A percentile compares a stretch with the other conserved stretches of the same genome.
phyloP scores from a whole-genome alignment of 2,888 invertebrate species.

The Argyra leucocephala region DNA sequence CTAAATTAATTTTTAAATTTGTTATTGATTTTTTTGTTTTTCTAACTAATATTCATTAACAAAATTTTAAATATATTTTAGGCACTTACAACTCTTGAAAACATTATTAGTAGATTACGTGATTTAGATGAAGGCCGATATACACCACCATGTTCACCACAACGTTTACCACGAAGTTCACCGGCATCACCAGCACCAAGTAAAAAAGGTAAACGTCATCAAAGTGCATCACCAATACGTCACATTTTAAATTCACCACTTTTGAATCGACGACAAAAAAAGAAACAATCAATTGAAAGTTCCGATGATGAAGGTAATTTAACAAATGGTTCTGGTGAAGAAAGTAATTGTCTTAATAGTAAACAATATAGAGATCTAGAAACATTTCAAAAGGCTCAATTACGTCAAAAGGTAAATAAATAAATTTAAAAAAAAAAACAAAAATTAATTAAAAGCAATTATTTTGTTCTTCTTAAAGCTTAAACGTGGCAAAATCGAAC shows the following conservation, averaged over 20 bases:
- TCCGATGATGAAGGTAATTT: constrained; percentile 67
- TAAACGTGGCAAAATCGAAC: constrained; percentile 58
- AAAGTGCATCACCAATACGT: constrained; percentile 70
- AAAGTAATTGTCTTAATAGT: constrained; percentile 45
- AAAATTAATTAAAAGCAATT: neutral
- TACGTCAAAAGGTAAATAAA: constrained; percentile 69
- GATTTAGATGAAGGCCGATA: constrained; percentile 47
- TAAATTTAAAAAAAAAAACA: neutral
- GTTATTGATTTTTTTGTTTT: too few relatives aligned
- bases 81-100: constrained; percentile 51
- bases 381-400: constrained; percentile 84
- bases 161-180: constrained; percentile 64
- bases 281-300: constrained; percentile 67
- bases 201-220: constrained; percentile 63
- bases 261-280: constrained; percentile 62
- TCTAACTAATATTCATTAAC: neutral
- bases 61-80: constrained; percentile 25
- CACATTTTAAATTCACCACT: constrained; percentile 78
- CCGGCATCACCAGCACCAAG: constrained; percentile 63
- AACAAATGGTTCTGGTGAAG: constrained; percentile 49
- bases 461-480: constrained; percentile 47
- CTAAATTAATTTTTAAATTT: too few relatives aligned
- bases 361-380: constrained; percentile 77
- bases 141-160: constrained; percentile 45
- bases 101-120: constrained; percentile 48